Conservation (phyloP, 2,888 invertebrate genomes). For the Chrysina gloriosa region DNA sequence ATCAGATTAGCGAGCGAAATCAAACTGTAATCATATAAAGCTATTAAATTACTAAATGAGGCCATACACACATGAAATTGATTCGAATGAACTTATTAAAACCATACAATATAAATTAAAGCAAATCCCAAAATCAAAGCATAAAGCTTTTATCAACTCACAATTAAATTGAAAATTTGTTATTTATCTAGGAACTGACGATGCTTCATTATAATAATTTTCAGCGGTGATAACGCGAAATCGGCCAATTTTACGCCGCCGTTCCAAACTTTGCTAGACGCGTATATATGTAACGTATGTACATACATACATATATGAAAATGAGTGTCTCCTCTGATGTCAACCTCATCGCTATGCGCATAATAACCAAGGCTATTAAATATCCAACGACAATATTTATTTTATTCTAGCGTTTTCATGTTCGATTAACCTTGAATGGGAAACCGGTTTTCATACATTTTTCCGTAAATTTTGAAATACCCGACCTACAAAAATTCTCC, state of each 20-base stretch:
- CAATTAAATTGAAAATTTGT: too few species aligned
- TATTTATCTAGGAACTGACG: neutral
- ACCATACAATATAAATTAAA: neutral
- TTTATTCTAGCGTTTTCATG: conserved; percentile 15
- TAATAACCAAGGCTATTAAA: conserved; percentile 27
- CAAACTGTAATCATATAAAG: too few species aligned
- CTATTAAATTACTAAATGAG: too few species aligned
- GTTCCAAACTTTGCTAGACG: neutral
- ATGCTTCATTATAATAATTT: neutral
- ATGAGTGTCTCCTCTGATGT: conserved; percentile 7
- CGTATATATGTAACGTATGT: neutral
- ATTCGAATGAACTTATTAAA: too few species aligned
- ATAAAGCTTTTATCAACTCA: too few species aligned
- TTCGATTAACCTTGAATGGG: conserved; percentile 13
- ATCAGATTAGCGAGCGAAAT: too few species aligned
- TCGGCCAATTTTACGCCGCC: neutral
- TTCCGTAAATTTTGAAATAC: neutral
- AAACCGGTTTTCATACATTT: conserved; percentile 2
- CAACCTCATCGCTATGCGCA: conserved; percentile 24
- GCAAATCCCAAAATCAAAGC: neutral
- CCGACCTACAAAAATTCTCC: neutral
- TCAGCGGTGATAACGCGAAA: neutral
- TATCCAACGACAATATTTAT: conserved; percentile 29
- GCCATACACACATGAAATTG: too few species aligned
- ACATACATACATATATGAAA: conserved; percentile 10